Evolutionary conservation across 2,888 invertebrate species (phyloP), one percentile per base, ranked within the genome.

Genomic region (Digitonthophagus gazella): DNA sequence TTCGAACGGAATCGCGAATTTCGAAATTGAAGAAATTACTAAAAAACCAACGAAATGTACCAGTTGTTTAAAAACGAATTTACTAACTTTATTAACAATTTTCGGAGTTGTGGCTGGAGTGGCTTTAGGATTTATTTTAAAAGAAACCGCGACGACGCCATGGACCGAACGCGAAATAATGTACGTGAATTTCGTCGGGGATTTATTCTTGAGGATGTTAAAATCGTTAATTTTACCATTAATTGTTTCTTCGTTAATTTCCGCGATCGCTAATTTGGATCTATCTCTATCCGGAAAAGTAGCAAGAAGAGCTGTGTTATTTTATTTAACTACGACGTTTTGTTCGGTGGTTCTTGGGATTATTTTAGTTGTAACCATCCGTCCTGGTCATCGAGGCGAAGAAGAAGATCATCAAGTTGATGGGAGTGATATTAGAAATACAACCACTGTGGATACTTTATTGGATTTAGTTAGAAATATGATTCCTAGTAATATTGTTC

Each of bases 191-290:
- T 91, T 89, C 78, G 83, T 88, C 1, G 91, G 91, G 19, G 91
- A 92, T 77, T 81, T 93, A 64, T 90, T 92, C 76, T 85, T 93
- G 73, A 84, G 90, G 71, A 91, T 92, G 89, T 84, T 93, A 67
- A 91, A 91, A 80, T 87, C 88, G 70, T 84, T 93, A 69, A 92
- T 93, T 75, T 82, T 93, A 64, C 93, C 93, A 0, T 85, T 93
- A 71, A 89, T 92, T 71, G 83, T 89, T n/a, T 85, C 88, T 1
- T 89, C 88, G 11, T 84, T 91, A 71, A 85, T 92, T 63, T 87
- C 90, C 2, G 91, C 91, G 15, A 87, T 91, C 72, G 90, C 91
- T 11, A 87, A 87, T 61, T 83, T 92, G 74, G 91, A 92, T 80
- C 84, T 90, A 18, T 85, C 85, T 56, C 82, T 91, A 44, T 90